Base-by-base conservation (phyloP, 2,797 vertebrate genomes). In the Parauchenoglanis punctatus region DNA sequence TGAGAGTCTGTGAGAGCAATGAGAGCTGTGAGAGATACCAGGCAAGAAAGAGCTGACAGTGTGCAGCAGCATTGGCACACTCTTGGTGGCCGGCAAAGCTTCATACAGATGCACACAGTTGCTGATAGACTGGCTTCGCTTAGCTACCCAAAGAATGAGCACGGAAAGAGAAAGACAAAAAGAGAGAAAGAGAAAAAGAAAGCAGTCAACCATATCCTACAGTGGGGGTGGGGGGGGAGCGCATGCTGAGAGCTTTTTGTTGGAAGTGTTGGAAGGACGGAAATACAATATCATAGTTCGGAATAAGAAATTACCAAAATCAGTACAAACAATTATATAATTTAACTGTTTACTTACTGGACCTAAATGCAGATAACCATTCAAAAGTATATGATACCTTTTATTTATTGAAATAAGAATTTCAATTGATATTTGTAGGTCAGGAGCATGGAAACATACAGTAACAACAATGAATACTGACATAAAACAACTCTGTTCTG, bases 61-160 rank as follows among this genome's bases (percentile, higher is more conserved):
- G 96, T 99, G 98, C 93, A 99, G 98, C 93, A 99, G 97, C 95
- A 98, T 97, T 94, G 97, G 99, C 88, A 98, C 97, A 91, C 98
- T 99, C 97, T 98, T 99, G 98, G 98, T 96, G 94, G 97, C 92
- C 93, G 98, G 97, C 94, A 99, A 97, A 98, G 96, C 96, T 97
- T 99, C 99, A 96, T 95, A 98, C 86, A 99, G 99, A 94, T 98
- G 98, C 87, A 96, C 98, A 98, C 98, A 99, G 97, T 98, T 99
- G 98, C 97, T 98, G 98, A 99, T 98, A 97, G 98, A 99, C 94
- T 99, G 98, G 96, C 98, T 99, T 97, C 98, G 96, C 96, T 99
- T 99, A 95, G 98, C 98, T 99, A 98, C 95, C 96, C 94, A 94
- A 89, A 91, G 93, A 94, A 92, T 90, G 94, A 94, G 89, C 95